These are phyloP conservation scores for Acanthopagrus latus DNA, from an alignment of 2,797 vertebrate genomes.

Conservation along the genomic window DNA sequence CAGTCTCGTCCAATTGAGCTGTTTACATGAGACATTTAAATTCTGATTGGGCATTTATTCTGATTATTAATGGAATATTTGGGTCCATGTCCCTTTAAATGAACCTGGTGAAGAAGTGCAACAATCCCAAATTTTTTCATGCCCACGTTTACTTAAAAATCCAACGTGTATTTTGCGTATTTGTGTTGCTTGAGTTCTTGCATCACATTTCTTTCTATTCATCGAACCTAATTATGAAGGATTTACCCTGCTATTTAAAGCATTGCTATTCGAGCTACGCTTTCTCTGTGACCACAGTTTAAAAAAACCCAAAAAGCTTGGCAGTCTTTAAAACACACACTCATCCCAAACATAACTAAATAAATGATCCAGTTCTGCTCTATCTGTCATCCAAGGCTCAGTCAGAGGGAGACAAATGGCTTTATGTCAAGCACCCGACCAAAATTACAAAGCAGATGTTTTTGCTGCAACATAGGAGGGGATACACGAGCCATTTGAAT, in stretches of 20 bases:
- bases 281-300: slow-evolving; percentile 50
- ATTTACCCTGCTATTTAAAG: slow-evolving; percentile 57
- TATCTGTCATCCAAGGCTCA: slow-evolving; percentile 40
- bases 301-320: slow-evolving; percentile 54
- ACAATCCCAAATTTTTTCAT: background rate
- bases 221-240: slow-evolving; percentile 19
- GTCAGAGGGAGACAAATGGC: slow-evolving; percentile 61
- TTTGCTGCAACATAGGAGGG: slow-evolving; percentile 43
- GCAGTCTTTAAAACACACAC: slow-evolving; percentile 51
- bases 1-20: too few species aligned
- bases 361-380: slow-evolving; percentile 35
- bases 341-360: slow-evolving; percentile 64
- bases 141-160: background rate
- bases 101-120: background rate
- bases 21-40: too few species aligned
- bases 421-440: slow-evolving; percentile 64
- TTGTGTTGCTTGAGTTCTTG: slow-evolving; percentile 6
- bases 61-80: too few species aligned
- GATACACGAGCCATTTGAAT: slow-evolving; percentile 38
- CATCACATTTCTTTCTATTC: slow-evolving; percentile 33
- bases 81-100: background rate
- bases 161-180: background rate
- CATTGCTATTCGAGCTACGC: slow-evolving; percentile 14
- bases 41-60: too few species aligned
- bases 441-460: slow-evolving; percentile 81